phyloP scores from a whole-genome alignment of 1,140 invertebrate genomes.

The Fragariocoptes setiger region DNA sequence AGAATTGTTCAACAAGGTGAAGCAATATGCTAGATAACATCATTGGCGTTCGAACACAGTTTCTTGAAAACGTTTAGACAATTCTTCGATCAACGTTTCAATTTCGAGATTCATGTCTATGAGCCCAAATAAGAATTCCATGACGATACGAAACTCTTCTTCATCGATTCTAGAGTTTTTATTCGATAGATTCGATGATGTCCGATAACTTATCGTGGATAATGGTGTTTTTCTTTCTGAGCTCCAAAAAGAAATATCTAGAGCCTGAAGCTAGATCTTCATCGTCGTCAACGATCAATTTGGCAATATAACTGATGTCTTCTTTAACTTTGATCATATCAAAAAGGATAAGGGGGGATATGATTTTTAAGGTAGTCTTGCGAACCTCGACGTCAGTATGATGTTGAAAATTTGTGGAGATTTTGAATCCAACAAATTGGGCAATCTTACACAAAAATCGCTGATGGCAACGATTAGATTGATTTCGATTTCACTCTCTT shows the following conservation, averaged over 20 bases:
- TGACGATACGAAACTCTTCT: conserved; percentile 39
- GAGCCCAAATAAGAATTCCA: conserved; percentile 43
- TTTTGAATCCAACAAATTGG: conserved; percentile 72
- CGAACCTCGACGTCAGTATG: conserved; percentile 27
- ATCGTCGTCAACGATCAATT: conserved; percentile 47
- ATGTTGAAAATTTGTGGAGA: conserved; percentile 41
- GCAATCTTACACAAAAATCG: conserved; percentile 55
- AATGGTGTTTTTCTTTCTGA: conserved; percentile 57
- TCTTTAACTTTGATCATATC: conserved; percentile 85
- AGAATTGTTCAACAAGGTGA: conserved; percentile 34
- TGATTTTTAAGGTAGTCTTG: conserved; percentile 43
- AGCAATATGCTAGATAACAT: conserved; percentile 35
- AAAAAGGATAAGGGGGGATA: conserved; percentile 59
- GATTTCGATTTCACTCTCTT: conserved; percentile 32
- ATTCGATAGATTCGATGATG: conserved; percentile 56
- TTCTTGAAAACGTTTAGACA: conserved; percentile 42
- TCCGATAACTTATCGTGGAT: conserved; percentile 78
- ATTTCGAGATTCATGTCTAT: conserved; percentile 58
- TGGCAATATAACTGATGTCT: conserved; percentile 61
- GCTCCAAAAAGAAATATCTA: conserved; percentile 46
- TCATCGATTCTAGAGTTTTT: conserved; percentile 34
- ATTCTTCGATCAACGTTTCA: conserved; percentile 53
- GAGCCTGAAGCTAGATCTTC: conserved; percentile 31
- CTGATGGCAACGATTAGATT: conserved; percentile 56
- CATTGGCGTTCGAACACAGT: conserved; percentile 36